Percentiles rank a stretch among this genome's conserved stretches.
Conservation (phyloP, 2,888 invertebrate genomes). For the Pachymerium ferrugineum region DNA sequence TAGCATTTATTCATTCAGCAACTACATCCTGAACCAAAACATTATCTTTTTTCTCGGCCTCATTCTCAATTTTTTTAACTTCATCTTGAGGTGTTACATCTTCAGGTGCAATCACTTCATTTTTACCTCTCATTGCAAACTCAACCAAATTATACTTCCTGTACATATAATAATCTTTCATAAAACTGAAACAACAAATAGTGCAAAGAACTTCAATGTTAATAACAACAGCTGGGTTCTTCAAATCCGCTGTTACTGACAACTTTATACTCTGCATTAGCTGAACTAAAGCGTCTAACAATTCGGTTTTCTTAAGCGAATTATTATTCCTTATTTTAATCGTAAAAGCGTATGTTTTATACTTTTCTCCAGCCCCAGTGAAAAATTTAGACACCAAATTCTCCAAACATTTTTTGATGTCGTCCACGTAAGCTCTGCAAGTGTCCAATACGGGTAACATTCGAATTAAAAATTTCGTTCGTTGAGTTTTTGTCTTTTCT, state of each 20-base stretch:
- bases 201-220: slow-evolving; percentile 77
- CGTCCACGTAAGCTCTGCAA: slow-evolving; percentile 72
- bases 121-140: slow-evolving; percentile 38
- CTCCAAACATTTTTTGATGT: slow-evolving; percentile 63
- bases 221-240: slow-evolving; percentile 66
- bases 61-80: not conserved
- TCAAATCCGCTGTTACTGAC: slow-evolving; percentile 71
- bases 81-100: not conserved
- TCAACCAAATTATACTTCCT: slow-evolving; percentile 81
- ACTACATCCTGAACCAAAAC: too few relatives aligned
- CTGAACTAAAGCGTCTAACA: slow-evolving; percentile 68
- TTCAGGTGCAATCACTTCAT: not conserved
- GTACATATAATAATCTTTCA: slow-evolving; percentile 68
- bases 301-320: slow-evolving; percentile 61
- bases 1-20: too few relatives aligned
- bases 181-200: slow-evolving; percentile 71
- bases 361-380: not conserved
- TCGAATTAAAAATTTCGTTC: slow-evolving; percentile 69
- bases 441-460: slow-evolving; percentile 74
- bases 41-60: not conserved
- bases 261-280: slow-evolving; percentile 63
- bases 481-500: slow-evolving; percentile 60
- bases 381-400: slow-evolving; percentile 39
- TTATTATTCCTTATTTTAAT: slow-evolving; percentile 75
- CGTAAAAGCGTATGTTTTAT: slow-evolving; percentile 62